Percentiles rank a stretch among this genome's conserved stretches.
Conservation (phyloP, 2,888 invertebrate genomes). For the Philereme vetulata region DNA sequence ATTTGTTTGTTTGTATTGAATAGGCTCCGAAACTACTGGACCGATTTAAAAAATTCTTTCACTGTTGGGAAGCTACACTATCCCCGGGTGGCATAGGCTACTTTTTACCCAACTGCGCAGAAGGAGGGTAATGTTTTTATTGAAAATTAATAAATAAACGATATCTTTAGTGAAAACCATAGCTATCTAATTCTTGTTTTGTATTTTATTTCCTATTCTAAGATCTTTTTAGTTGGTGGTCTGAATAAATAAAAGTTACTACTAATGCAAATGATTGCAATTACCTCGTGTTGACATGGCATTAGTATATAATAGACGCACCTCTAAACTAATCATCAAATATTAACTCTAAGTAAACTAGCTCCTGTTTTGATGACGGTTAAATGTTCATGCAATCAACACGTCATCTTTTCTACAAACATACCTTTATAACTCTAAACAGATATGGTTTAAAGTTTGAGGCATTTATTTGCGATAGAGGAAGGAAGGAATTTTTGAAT, state of each 20-base stretch:
- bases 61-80: no score
- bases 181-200: no score
- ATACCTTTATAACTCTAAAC: conserved; percentile 26
- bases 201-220: no score
- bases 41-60: no score
- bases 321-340: conserved; percentile 33
- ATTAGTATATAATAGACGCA: conserved; percentile 35
- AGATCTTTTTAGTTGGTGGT: no score
- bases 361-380: conserved; percentile 36
- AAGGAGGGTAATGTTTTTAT: no score
- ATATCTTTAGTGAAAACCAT: no score
- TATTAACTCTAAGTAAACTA: conserved; percentile 33
- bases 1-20: no score
- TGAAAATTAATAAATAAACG: no score
- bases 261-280: conserved; percentile 34
- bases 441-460: conserved; percentile 11
- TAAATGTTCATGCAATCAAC: conserved; percentile 31
- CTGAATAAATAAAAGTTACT: conserved; percentile 6
- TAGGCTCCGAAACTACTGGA: no score
- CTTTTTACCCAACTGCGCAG: no score
- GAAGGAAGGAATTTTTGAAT: conserved; percentile 12
- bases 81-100: no score
- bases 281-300: conserved; percentile 36
- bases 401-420: conserved; percentile 32
- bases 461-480: conserved; percentile 13